A percentile compares a stretch with the other conserved stretches of the same genome.
These are phyloP conservation scores for Copidosoma floridanum DNA, from an alignment of 1,140 invertebrate genomes.

Conservation along the genomic window DNA sequence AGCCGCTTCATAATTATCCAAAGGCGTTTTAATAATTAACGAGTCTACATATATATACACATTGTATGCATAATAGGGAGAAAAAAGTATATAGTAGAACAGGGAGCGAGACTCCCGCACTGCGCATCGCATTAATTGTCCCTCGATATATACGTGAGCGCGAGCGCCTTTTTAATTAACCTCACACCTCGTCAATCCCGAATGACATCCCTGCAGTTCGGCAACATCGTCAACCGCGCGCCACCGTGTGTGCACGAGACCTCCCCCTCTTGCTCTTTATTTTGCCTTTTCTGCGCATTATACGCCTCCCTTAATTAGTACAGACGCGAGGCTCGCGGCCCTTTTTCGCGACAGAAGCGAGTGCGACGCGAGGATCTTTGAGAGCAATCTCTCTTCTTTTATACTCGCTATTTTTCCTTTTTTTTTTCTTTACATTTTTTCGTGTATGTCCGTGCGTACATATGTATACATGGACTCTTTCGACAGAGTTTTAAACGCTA, in stretches of 20 bases:
- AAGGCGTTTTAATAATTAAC: conserved; percentile 14
- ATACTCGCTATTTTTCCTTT: too few relatives aligned
- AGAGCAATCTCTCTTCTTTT: too few relatives aligned
- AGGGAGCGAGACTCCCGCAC: not conserved
- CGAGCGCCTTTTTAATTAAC: conserved; percentile 19
- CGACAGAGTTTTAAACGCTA: too few relatives aligned
- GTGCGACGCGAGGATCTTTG: too few relatives aligned
- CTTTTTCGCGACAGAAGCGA: too few relatives aligned
- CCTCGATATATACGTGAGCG: not conserved
- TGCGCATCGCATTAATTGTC: conserved; percentile 21
- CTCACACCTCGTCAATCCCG: conserved; percentile 22
- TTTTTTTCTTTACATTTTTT: too few relatives aligned
- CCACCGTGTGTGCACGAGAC: not conserved
- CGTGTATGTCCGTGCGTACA: too few relatives aligned
- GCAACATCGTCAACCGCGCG: not conserved
- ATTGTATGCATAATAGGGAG: too few relatives aligned
- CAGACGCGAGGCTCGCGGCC: not conserved
- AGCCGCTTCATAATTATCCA: conserved; percentile 10
- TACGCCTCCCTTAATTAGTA: conserved; percentile 18
- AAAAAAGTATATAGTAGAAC: not conserved
- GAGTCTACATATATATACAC: not conserved
- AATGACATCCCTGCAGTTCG: not conserved
- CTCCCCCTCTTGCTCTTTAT: not conserved
- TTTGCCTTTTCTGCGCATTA: not conserved
- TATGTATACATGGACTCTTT: too few relatives aligned